A percentile compares a stretch with the other conserved stretches of the same genome.
Conservation (phyloP, 2,797 vertebrate species). For the Falco concolor region DNA sequence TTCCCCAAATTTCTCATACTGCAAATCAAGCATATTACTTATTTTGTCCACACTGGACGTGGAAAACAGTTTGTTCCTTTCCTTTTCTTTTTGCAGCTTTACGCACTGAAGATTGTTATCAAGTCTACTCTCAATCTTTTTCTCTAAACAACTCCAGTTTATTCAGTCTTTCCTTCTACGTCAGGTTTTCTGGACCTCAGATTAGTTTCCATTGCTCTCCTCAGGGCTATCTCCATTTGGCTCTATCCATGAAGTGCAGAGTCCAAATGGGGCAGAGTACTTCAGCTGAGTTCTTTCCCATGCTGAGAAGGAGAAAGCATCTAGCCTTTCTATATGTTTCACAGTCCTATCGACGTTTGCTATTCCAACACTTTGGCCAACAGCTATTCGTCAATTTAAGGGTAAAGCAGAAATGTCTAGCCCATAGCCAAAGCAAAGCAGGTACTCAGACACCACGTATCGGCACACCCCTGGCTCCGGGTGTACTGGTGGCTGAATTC, state of each 20-base stretch:
- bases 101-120: not conserved
- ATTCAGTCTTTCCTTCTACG: not conserved
- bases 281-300: not conserved
- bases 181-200: conserved; percentile 13
- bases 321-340: not conserved
- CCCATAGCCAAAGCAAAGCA: not conserved
- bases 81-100: not conserved
- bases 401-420: not conserved
- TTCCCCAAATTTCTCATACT: not conserved
- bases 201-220: not conserved
- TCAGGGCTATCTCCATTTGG: not conserved
- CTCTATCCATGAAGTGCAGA: not conserved
- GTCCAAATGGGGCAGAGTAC: not conserved
- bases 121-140: not conserved
- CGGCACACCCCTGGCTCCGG: not conserved
- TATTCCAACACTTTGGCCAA: not conserved
- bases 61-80: not conserved
- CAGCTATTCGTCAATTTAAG: not conserved
- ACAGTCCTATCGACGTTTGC: not conserved
- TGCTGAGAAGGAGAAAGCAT: not conserved
- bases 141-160: not conserved
- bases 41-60: not conserved
- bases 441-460: not conserved
- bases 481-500: not conserved
- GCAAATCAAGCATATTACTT: not conserved